Percentiles rank a stretch among this genome's conserved stretches.
phyloP scores from a whole-genome alignment of 1,140 invertebrate genomes.

The Eueides isabella region DNA sequence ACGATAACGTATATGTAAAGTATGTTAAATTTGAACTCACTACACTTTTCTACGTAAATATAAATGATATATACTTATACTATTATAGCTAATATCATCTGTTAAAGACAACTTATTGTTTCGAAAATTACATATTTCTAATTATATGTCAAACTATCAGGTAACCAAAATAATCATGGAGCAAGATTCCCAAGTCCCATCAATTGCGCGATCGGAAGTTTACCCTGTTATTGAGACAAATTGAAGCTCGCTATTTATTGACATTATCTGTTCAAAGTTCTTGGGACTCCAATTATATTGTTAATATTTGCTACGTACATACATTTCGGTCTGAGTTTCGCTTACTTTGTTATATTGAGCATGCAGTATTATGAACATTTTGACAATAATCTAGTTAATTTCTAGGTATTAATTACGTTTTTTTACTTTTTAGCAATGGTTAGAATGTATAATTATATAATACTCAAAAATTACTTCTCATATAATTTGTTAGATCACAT shows the following conservation, averaged over 20 bases:
- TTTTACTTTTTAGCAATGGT: background rate
- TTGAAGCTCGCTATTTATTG: conserved; percentile 33
- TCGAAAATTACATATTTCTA: background rate
- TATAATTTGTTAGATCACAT: too few relatives aligned
- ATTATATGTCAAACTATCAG: background rate
- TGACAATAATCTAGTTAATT: background rate
- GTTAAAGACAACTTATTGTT: too few relatives aligned
- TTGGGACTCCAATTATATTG: background rate
- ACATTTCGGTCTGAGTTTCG: conserved; percentile 12
- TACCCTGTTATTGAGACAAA: conserved; percentile 32
- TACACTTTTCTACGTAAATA: too few relatives aligned
- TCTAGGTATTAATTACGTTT: background rate
- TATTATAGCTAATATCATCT: too few relatives aligned
- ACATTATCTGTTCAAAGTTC: conserved; percentile 21
- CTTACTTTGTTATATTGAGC: background rate
- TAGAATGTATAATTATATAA: background rate
- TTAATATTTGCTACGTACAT: conserved; percentile 14
- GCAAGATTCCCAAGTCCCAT: background rate
- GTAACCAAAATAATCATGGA: background rate
- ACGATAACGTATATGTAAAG: too few relatives aligned
- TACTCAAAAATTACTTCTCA: too few relatives aligned
- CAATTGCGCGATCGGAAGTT: background rate
- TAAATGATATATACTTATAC: too few relatives aligned
- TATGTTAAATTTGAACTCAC: too few relatives aligned
- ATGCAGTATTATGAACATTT: background rate